phyloP scores from a whole-genome alignment of 2,797 vertebrate species.

The Falco concolor region DNA sequence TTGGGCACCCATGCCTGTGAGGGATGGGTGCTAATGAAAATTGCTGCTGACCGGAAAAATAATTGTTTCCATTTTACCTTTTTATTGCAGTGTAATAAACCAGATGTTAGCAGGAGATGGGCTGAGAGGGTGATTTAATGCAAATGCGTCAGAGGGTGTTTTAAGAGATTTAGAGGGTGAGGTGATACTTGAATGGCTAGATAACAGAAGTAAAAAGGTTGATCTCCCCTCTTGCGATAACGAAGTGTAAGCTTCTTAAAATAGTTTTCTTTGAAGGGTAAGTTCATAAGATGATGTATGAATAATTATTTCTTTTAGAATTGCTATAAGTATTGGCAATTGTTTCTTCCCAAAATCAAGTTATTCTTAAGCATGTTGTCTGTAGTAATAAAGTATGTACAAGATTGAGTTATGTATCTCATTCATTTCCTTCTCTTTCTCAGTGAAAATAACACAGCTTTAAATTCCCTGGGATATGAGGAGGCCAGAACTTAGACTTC shows the following conservation, averaged over 20 bases:
- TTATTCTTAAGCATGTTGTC: neutral
- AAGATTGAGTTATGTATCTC: neutral
- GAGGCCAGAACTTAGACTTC: neutral
- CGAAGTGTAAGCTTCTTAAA: neutral
- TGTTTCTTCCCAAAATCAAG: neutral
- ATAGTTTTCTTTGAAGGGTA: neutral
- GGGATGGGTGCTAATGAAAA: neutral
- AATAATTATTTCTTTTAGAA: neutral
- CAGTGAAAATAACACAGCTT: neutral
- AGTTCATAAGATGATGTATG: neutral
- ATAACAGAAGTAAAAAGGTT: neutral
- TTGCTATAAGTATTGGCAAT: neutral
- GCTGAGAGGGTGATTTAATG: neutral
- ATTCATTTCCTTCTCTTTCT: neutral
- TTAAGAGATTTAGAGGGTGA: neutral
- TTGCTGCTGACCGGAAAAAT: neutral
- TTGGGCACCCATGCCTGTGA: neutral
- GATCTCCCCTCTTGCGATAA: neutral
- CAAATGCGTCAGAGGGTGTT: neutral
- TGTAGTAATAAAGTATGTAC: neutral
- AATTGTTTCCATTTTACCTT: neutral
- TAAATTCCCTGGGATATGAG: neutral
- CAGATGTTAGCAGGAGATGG: neutral
- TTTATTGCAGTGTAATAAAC: neutral
- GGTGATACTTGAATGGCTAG: neutral